phyloP scores from a whole-genome alignment of 2,113 vertebrate species.

The Misgurnus mizolepis region DNA sequence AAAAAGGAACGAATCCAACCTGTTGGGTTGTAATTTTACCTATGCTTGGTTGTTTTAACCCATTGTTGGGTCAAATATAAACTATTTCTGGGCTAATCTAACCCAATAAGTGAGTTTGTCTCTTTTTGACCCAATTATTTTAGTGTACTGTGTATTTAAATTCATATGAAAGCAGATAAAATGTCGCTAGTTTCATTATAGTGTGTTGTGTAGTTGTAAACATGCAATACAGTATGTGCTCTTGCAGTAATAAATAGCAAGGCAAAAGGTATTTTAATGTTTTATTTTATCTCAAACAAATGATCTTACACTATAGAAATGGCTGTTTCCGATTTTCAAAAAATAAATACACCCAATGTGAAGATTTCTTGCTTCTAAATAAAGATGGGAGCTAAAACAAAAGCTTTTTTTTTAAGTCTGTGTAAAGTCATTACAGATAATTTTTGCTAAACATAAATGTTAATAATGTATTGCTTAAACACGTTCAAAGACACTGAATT shows the following conservation, averaged over 20 bases:
- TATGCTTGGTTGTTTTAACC: too few relatives aligned
- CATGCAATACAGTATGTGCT: neutral
- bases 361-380: neutral
- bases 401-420: too few relatives aligned
- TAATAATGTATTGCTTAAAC: too few relatives aligned
- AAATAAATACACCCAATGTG: neutral
- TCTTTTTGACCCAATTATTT: too few relatives aligned
- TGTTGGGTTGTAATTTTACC: too few relatives aligned
- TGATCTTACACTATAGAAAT: neutral
- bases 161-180: neutral
- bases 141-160: neutral
- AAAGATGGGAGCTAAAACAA: neutral
- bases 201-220: neutral
- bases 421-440: too few relatives aligned
- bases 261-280: neutral
- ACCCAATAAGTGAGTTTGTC: too few relatives aligned
- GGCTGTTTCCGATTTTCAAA: neutral
- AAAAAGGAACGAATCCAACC: too few relatives aligned
- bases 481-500: too few relatives aligned
- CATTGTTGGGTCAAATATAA: too few relatives aligned
- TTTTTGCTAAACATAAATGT: too few relatives aligned
- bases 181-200: neutral
- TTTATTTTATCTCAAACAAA: conserved; percentile 8
- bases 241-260: neutral
- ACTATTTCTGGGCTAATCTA: too few relatives aligned